These are phyloP conservation scores for Battus philenor DNA, from an alignment of 1,140 invertebrate genomes.

Conservation along the genomic window DNA sequence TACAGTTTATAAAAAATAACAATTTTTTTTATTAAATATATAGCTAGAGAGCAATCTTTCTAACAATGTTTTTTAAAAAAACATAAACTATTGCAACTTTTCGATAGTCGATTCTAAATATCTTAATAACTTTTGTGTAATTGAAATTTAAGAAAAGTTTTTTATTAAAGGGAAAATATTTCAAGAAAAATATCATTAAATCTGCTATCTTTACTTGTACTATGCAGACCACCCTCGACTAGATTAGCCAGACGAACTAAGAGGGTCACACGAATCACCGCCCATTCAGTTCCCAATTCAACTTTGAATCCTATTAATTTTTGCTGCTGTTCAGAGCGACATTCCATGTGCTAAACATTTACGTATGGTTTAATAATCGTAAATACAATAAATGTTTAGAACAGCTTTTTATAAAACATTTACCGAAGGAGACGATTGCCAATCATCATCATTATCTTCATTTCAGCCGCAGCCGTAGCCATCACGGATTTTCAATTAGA, in stretches of 20 bases:
- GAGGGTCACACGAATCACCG: conserved; percentile 51
- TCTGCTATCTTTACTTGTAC: conserved; percentile 22
- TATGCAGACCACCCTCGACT: conserved; percentile 32
- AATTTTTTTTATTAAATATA: too few relatives aligned
- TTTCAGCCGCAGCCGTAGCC: too few relatives aligned
- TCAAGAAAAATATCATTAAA: conserved; percentile 7
- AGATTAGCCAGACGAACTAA: conserved; percentile 55
- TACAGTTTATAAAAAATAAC: too few relatives aligned
- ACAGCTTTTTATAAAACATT: not conserved
- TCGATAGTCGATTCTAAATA: too few relatives aligned
- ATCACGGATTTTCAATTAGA: too few relatives aligned
- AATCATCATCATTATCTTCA: not conserved
- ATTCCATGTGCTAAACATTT: not conserved
- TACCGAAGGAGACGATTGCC: not conserved
- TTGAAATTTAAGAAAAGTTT: too few relatives aligned
- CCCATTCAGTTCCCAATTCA: conserved; percentile 44
- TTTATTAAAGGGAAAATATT: too few relatives aligned
- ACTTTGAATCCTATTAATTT: conserved; percentile 38
- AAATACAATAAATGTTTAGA: not conserved
- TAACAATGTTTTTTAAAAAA: too few relatives aligned
- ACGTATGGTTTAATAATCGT: not conserved
- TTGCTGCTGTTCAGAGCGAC: conserved; percentile 15
- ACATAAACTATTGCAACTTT: too few relatives aligned
- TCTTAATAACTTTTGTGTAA: too few relatives aligned
- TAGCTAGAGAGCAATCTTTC: too few relatives aligned